phyloP scores from a whole-genome alignment of 1,140 invertebrate species.

The Brachystomella parvula region DNA sequence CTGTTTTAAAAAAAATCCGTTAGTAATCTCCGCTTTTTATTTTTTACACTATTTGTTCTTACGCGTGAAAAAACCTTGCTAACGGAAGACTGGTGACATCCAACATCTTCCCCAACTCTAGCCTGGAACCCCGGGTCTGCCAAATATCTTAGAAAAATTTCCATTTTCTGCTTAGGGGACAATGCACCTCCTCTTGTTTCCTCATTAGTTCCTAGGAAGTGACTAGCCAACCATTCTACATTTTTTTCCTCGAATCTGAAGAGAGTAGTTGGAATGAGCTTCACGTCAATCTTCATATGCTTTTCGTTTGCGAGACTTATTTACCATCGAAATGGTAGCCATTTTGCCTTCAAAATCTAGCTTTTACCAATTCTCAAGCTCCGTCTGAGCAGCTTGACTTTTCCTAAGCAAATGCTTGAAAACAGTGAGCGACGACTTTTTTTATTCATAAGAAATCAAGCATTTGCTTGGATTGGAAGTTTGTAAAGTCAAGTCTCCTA shows the following conservation, averaged over 20 bases:
- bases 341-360: too few relatives aligned
- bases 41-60: background rate
- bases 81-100: conserved; percentile 34
- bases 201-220: conserved; percentile 29
- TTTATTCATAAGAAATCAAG: too few relatives aligned
- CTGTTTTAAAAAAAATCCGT: background rate
- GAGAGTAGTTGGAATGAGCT: too few relatives aligned
- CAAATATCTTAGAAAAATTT: conserved; percentile 35
- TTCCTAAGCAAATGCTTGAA: too few relatives aligned
- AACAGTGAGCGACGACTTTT: too few relatives aligned
- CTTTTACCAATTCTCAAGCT: too few relatives aligned
- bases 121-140: conserved; percentile 37
- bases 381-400: too few relatives aligned
- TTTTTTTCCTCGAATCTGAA: conserved; percentile 20
- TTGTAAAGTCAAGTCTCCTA: too few relatives aligned
- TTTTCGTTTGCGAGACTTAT: too few relatives aligned
- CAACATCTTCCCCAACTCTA: conserved; percentile 31
- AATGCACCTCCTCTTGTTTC: conserved; percentile 35
- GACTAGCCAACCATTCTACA: conserved; percentile 29
- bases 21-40: background rate
- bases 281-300: too few relatives aligned
- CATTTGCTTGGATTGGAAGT: too few relatives aligned
- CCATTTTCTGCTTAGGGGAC: conserved; percentile 26
- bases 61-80: conserved; percentile 26
- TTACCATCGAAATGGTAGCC: too few relatives aligned